Base-by-base conservation (phyloP, 2,888 invertebrate species). In the Danaus chrysippus region DNA sequence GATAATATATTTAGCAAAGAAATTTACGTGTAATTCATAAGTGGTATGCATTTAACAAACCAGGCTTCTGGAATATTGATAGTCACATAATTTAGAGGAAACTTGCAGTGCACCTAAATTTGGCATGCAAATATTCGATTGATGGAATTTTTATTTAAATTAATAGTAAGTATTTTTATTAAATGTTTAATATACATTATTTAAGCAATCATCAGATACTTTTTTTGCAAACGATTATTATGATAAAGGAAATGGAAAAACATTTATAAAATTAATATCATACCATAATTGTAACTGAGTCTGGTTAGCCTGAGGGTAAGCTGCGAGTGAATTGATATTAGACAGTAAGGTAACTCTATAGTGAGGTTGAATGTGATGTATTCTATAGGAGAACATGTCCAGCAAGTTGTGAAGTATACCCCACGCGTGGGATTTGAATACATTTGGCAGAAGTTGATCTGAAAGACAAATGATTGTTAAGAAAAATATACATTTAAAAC, bases 331-430 rank as follows among this genome's bases (percentile, higher is more conserved):
- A 83, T 98, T 98, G 64, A 98, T 93, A 83, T 98, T 96, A 3
- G 97, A 96, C 9, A 99, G 89, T 55, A 99, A 90, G 73, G 98
- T 98, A 10, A 98, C 96, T 59, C 98, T 92, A 84, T 98, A 99
- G 86, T 98, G 98, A 0, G 98, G 97, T 76, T 98, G 98, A 70
- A 98, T 98, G 83, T 99, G 98, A 82, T 98, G 98, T 85, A 99
- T 94, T 54, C 99, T 93, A 81, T 98, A 98, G 65, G 97, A 97
- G 82, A 98, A 98, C 98, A 99, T 98, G 84, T 99, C 98, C 76
- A 99, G 83, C 44, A 99, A 87, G 0, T 98, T 98, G 80, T 98
- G 98, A n/a, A 99, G 91, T 61, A 97, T 98, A 19, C 97, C 97
- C 98, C 98, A 98, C 0, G 97, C 97, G 73, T 98, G 97, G 12